phyloP scores from a whole-genome alignment of 2,113 vertebrate genomes.

The Nyctereutes procyonoides region DNA sequence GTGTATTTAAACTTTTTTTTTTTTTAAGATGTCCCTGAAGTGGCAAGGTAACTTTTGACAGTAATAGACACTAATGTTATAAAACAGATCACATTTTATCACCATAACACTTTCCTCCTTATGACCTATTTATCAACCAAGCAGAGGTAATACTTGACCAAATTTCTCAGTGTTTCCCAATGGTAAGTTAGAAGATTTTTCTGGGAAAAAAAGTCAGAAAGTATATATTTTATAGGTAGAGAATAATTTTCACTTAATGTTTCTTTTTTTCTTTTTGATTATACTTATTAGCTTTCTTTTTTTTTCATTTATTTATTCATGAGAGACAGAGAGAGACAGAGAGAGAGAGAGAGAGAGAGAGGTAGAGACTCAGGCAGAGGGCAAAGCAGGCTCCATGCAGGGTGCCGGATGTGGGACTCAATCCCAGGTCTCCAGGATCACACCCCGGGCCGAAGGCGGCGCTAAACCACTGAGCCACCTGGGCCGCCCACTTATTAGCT shows the following conservation, averaged over 20 bases:
- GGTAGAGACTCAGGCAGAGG: no score
- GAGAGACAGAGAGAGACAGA: no score
- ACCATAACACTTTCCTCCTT: slow-evolving; percentile 60
- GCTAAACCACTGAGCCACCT: no score
- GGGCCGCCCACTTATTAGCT: slow-evolving; percentile 27
- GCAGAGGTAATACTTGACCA: not conserved
- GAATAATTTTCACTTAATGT: slow-evolving; percentile 71
- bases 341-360: no score
- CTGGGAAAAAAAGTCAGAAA: slow-evolving; percentile 66
- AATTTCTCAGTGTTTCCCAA: slow-evolving; percentile 51
- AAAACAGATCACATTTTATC: slow-evolving; percentile 75
- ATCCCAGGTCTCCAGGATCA: no score
- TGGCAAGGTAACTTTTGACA: slow-evolving; percentile 74
- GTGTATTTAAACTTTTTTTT: slow-evolving; percentile 71
- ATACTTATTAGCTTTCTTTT: not conserved
- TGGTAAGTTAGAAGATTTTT: slow-evolving; percentile 68
- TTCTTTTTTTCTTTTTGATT: not conserved
- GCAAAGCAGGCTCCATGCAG: no score
- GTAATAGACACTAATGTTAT: slow-evolving; percentile 74
- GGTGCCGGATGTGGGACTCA: no score
- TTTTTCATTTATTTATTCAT: not conserved
- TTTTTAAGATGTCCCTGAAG: slow-evolving; percentile 59
- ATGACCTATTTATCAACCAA: slow-evolving; percentile 72
- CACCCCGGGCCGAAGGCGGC: no score
- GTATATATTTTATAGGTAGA: slow-evolving; percentile 60